Evolutionary conservation across 2,113 vertebrate species (phyloP).

Genomic region (Varanus salvator): DNA sequence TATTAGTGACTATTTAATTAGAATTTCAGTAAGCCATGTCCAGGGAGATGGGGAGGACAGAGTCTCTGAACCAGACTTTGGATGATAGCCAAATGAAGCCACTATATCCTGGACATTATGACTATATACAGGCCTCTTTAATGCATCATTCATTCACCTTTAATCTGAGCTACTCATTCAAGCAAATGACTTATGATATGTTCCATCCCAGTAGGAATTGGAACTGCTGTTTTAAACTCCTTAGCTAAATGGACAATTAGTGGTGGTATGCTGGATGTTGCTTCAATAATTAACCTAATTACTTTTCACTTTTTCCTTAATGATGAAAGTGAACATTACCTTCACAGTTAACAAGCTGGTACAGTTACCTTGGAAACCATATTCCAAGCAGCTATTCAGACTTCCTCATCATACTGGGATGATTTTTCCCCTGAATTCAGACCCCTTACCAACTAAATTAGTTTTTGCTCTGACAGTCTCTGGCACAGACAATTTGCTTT

Average conservation of each 20-base stretch:
- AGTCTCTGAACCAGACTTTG: not conserved
- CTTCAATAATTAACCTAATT: constrained; percentile 70
- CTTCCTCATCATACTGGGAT: constrained; percentile 20
- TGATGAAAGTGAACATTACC: constrained; percentile 53
- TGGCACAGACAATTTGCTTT: constrained; percentile 13
- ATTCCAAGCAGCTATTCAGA: constrained; percentile 43
- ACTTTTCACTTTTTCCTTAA: constrained; percentile 67
- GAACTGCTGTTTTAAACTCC: constrained; percentile 50
- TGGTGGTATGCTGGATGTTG: constrained; percentile 56
- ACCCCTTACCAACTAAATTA: constrained; percentile 8
- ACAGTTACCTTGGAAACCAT: constrained; percentile 68
- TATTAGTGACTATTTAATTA: too few relatives aligned
- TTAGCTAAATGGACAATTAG: constrained; percentile 52
- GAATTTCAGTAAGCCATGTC: not conserved
- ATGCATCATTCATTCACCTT: not conserved
- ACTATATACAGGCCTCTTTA: not conserved
- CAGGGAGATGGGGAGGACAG: not conserved
- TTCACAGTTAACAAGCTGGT: constrained; percentile 49
- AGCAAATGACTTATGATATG: constrained; percentile 31
- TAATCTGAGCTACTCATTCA: constrained; percentile 31
- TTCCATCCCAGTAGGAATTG: constrained; percentile 59
- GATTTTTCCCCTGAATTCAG: constrained; percentile 28
- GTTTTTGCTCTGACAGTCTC: not conserved
- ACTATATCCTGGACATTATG: rapidly evolving
- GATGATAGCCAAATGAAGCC: not conserved